These are phyloP conservation scores for Cepaea nemoralis DNA, from an alignment of 1,140 invertebrate species.

Conservation along the genomic window DNA sequence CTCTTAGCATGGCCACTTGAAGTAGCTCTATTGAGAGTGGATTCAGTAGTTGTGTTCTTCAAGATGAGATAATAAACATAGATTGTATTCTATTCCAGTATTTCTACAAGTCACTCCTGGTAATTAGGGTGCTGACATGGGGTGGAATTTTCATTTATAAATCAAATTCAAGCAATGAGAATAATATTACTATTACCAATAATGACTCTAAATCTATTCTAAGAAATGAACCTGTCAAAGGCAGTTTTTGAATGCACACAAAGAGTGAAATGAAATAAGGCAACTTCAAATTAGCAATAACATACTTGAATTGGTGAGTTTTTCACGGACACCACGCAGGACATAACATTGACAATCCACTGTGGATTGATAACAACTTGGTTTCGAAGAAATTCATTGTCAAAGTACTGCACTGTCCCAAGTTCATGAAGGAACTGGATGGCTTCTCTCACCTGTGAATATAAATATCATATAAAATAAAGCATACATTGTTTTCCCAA, in stretches of 20 bases:
- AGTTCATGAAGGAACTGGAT: conserved; percentile 69
- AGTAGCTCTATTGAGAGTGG: no score
- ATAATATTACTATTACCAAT: no score
- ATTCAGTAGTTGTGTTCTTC: no score
- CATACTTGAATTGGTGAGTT: conserved; percentile 64
- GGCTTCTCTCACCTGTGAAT: conserved; percentile 57
- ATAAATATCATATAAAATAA: not conserved
- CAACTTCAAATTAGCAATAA: not conserved
- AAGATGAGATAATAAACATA: no score
- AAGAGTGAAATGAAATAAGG: not conserved
- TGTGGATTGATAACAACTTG: conserved; percentile 70
- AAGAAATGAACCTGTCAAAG: not conserved
- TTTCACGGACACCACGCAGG: conserved; percentile 70
- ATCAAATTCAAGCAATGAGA: no score
- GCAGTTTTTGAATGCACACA: conserved; percentile 2
- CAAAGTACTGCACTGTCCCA: conserved; percentile 70
- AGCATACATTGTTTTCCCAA: no score
- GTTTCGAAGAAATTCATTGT: conserved; percentile 66
- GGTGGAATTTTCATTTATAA: no score
- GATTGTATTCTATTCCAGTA: no score
- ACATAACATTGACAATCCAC: conserved; percentile 71
- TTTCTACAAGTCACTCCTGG: no score
- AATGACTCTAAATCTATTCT: no score
- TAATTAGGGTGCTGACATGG: no score
- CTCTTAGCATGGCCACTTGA: no score